Conservation (phyloP, 2,113 vertebrate genomes). For the Himantopus leucocephalus region DNA sequence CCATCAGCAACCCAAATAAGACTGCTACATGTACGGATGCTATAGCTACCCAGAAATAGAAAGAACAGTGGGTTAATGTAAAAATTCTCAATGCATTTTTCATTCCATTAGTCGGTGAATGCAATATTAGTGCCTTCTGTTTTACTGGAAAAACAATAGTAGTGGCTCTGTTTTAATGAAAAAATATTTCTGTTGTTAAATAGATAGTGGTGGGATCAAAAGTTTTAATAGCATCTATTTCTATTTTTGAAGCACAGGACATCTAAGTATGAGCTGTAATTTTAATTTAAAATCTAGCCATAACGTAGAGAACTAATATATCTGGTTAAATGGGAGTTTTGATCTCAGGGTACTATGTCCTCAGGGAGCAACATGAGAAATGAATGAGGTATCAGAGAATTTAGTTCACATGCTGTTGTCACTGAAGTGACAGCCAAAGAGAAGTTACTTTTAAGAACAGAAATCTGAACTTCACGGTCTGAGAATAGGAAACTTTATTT, state of each 20-base stretch:
- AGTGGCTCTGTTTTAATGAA: neutral
- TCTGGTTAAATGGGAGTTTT: neutral
- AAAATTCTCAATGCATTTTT: neutral
- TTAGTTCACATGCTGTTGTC: neutral
- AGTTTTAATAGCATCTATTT: neutral
- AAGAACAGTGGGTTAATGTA: neutral
- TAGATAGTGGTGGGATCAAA: neutral
- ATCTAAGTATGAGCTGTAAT: neutral
- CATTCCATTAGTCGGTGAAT: neutral
- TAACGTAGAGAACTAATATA: neutral
- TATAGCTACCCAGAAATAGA: neutral
- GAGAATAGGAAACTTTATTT: neutral
- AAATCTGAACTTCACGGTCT: neutral
- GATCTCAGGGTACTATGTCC: neutral
- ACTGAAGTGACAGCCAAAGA: neutral
- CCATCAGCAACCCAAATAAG: neutral
- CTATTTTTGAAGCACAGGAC: neutral
- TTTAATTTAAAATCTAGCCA: neutral
- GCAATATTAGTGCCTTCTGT: neutral
- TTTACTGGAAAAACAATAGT: neutral
- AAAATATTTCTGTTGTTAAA: neutral
- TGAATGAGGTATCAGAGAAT: neutral
- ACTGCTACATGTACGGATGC: neutral
- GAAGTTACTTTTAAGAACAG: neutral
- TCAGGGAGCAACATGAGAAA: slow-evolving; percentile 4